phyloP scores from a whole-genome alignment of 2,113 vertebrate genomes.

The Seriola rivoliana region DNA sequence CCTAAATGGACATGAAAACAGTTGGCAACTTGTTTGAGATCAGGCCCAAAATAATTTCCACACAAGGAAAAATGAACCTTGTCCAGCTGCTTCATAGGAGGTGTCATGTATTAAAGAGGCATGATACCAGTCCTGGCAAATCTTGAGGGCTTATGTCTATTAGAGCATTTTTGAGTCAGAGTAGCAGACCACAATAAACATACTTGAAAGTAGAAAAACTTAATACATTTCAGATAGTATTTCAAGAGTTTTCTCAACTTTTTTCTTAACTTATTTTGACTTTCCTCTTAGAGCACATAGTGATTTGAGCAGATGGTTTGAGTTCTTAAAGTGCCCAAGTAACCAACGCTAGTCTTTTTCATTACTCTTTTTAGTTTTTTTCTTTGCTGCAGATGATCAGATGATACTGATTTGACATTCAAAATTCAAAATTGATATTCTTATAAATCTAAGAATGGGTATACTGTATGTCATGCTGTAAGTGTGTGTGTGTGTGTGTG shows the following conservation, averaged over 20 bases:
- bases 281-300: neutral
- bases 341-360: too few relatives aligned
- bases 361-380: too few relatives aligned
- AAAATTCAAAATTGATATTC: too few relatives aligned
- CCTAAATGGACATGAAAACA: constrained; percentile 52
- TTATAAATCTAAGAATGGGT: neutral
- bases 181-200: neutral
- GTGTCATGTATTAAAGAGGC: constrained; percentile 16
- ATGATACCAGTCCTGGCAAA: neutral
- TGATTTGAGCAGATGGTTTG: too few relatives aligned
- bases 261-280: neutral
- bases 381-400: too few relatives aligned
- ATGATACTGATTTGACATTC: too few relatives aligned
- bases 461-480: too few relatives aligned
- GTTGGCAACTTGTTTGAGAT: constrained; percentile 37
- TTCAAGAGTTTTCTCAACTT: neutral
- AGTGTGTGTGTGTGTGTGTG: neutral
- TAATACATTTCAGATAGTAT: neutral
- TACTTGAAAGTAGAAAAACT: too few relatives aligned
- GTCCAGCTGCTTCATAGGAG: constrained; percentile 23
- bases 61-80: constrained; percentile 35
- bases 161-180: neutral
- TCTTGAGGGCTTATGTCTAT: too few relatives aligned
- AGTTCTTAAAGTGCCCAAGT: too few relatives aligned
- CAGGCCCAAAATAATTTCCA: constrained; percentile 56